phyloP scores from a whole-genome alignment of 1,140 invertebrate genomes.

The Papilio glaucus region DNA sequence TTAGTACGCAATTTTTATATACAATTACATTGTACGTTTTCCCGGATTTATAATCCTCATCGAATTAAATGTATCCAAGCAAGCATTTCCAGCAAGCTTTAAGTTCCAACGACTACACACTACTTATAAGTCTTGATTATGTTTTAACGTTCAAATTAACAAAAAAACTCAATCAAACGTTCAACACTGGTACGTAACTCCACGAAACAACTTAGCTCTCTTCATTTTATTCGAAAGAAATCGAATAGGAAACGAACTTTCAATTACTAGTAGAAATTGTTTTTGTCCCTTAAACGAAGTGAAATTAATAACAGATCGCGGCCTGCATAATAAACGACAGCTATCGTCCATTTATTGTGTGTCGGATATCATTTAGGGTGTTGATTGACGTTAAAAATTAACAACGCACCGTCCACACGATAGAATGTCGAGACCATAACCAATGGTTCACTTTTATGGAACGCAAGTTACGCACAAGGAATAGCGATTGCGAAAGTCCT shows the following conservation, averaged over 20 bases:
- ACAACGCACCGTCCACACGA: slow-evolving; percentile 59
- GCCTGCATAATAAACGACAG: background rate
- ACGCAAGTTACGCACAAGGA: slow-evolving; percentile 69
- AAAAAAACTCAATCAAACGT: too few relatives aligned
- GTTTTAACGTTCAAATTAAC: too few relatives aligned
- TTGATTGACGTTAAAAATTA: slow-evolving; percentile 56
- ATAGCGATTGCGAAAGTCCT: slow-evolving; percentile 80
- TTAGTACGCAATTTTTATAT: background rate
- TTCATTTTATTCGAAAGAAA: background rate
- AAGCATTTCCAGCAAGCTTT: background rate
- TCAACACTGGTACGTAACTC: background rate
- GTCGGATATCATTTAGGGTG: slow-evolving; percentile 10
- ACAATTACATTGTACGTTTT: background rate
- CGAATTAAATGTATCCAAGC: too few relatives aligned
- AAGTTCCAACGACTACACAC: too few relatives aligned
- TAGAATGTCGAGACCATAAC: slow-evolving; percentile 60
- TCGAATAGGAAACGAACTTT: slow-evolving; percentile 14
- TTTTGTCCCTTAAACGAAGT: slow-evolving; percentile 49
- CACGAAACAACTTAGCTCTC: background rate
- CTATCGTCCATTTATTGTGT: slow-evolving; percentile 8
- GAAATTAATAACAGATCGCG: slow-evolving; percentile 58
- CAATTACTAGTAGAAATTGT: slow-evolving; percentile 4
- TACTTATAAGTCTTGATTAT: too few relatives aligned
- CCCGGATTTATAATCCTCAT: background rate
- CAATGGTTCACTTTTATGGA: slow-evolving; percentile 70